Percentiles rank a stretch among this genome's conserved stretches.
Conservation (phyloP, 2,888 invertebrate genomes). For the Lasius platythorax region DNA sequence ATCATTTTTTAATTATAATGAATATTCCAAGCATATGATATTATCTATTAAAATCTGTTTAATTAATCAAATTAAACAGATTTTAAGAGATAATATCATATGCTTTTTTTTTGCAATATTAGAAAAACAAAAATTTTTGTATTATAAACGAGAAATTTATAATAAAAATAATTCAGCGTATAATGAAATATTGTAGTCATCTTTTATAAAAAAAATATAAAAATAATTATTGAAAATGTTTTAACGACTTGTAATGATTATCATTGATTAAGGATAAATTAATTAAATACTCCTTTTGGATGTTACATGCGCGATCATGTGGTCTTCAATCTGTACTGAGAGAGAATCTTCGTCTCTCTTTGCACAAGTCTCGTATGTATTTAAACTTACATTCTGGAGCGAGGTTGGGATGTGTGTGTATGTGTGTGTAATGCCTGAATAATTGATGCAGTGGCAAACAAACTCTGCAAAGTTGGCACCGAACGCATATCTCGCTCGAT, state of each 20-base stretch:
- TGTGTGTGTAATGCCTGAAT: background rate
- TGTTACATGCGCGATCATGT: background rate
- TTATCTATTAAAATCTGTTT: background rate
- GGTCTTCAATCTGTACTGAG: background rate
- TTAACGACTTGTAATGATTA: background rate
- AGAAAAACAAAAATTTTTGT: background rate
- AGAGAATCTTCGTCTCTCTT: background rate
- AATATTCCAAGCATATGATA: background rate
- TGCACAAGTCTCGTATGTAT: background rate
- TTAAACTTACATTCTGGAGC: background rate
- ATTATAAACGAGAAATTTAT: background rate
- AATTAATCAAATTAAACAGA: background rate
- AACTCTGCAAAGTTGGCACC: background rate
- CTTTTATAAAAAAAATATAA: background rate
- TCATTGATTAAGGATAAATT: background rate
- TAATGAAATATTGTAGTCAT: background rate
- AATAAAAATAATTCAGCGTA: background rate
- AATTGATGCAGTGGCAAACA: slow-evolving; percentile 3
- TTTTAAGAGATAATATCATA: background rate
- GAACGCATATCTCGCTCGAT: slow-evolving; percentile 17
- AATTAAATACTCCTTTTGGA: background rate
- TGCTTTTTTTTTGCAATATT: background rate
- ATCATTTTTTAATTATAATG: background rate
- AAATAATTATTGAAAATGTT: background rate
- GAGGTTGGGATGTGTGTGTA: background rate